These are phyloP conservation scores for Cactoblastis cactorum DNA, from an alignment of 2,888 invertebrate genomes.

Conservation along the genomic window DNA sequence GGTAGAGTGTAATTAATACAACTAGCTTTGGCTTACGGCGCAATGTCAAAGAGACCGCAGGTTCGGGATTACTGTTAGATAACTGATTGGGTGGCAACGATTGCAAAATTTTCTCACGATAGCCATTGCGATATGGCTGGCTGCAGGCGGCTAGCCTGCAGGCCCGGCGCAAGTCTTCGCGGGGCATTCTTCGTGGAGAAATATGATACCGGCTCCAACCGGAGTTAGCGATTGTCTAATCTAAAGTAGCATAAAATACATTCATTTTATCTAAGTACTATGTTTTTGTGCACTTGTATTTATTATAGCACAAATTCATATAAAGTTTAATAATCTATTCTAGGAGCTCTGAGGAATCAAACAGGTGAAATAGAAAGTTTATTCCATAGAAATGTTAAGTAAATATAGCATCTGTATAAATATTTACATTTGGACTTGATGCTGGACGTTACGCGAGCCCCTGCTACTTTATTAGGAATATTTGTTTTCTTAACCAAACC, in stretches of 20 bases:
- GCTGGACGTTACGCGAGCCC: slow-evolving; percentile 55
- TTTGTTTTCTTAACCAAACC: slow-evolving; percentile 40
- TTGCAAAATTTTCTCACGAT: slow-evolving; percentile 71
- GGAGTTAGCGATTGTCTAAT: slow-evolving; percentile 15
- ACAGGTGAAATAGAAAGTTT: slow-evolving; percentile 43
- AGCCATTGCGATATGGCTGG: slow-evolving; percentile 37
- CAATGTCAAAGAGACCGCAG: slow-evolving; percentile 64
- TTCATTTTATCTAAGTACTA: no score
- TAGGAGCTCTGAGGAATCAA: slow-evolving; percentile 24
- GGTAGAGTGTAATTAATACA: slow-evolving; percentile 61
- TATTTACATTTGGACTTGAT: slow-evolving; percentile 48
- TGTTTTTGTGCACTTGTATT: no score
- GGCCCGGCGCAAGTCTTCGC: slow-evolving; percentile 16
- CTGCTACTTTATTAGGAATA: slow-evolving; percentile 51
- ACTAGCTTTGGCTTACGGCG: slow-evolving; percentile 53
- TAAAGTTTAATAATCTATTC: background rate
- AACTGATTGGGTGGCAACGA: slow-evolving; percentile 50
- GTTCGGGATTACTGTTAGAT: slow-evolving; percentile 54
- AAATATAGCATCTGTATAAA: slow-evolving; percentile 56
- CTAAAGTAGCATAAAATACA: slow-evolving; percentile 5
- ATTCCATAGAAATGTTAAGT: slow-evolving; percentile 54
- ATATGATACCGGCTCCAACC: slow-evolving; percentile 35
- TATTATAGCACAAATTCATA: no score
- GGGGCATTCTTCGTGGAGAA: slow-evolving; percentile 20
- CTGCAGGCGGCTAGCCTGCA: slow-evolving; percentile 13